Evolutionary conservation across 2,888 invertebrate genomes (phyloP).

Genomic region (Megamerina dolium): DNA sequence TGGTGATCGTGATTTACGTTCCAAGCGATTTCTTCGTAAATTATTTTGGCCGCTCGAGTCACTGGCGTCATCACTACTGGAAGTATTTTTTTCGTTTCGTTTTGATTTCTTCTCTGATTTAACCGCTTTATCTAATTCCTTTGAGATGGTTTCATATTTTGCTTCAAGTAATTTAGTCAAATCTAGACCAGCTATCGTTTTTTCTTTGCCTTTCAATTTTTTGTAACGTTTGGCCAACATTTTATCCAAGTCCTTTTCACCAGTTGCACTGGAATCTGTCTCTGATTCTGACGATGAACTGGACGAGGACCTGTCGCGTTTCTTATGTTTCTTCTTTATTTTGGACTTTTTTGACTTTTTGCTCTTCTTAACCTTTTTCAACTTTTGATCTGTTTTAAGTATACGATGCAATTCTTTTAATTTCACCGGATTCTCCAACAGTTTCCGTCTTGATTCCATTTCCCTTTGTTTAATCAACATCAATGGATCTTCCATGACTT

Average conservation of each 20-base stretch:
- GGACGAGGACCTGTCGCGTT: conserved; percentile 33
- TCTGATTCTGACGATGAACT: conserved; percentile 29
- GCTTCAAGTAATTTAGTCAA: conserved; percentile 43
- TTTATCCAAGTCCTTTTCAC: conserved; percentile 57
- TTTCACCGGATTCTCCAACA: conserved; percentile 88
- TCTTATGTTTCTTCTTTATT: conserved; percentile 34
- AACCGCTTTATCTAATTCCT: conserved; percentile 44
- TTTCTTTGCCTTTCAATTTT: conserved; percentile 52
- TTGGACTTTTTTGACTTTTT: conserved; percentile 27
- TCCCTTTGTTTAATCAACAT: conserved; percentile 84
- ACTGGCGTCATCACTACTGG: neutral
- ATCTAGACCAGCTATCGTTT: conserved; percentile 33
- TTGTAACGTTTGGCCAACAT: conserved; percentile 66
- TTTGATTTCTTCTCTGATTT: conserved; percentile 22
- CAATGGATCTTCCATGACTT: conserved; percentile 89
- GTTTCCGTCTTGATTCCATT: conserved; percentile 75
- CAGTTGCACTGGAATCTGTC: conserved; percentile 10
- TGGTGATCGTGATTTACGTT: conserved; percentile 14
- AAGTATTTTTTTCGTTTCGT: conserved; percentile 7
- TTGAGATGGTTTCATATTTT: conserved; percentile 45
- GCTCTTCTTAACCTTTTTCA: conserved; percentile 29
- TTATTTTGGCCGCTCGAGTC: neutral
- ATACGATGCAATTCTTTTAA: conserved; percentile 78
- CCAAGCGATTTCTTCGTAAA: conserved; percentile 18
- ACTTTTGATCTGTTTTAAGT: conserved; percentile 56